phyloP scores from a whole-genome alignment of 2,888 invertebrate species.

The Steromphala cineraria region DNA sequence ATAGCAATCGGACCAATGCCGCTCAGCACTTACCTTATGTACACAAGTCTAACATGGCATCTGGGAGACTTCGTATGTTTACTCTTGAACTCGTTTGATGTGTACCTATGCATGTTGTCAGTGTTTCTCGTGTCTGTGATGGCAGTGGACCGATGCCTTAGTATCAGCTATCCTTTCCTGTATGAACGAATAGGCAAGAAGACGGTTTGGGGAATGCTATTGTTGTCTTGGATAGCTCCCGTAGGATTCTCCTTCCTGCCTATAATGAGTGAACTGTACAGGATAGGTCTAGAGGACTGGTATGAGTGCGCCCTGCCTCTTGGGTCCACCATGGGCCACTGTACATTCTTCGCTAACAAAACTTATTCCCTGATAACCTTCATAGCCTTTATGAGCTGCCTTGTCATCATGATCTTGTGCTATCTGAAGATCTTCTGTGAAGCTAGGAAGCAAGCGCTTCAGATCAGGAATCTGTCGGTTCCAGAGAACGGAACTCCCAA shows the following conservation, averaged over 20 bases:
- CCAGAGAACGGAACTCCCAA: not conserved
- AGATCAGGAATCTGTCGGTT: not conserved
- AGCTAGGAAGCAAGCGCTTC: not conserved
- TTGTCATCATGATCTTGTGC: not conserved
- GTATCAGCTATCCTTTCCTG: not conserved
- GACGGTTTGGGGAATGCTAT: not conserved
- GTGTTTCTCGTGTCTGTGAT: not conserved
- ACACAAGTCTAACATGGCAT: slow-evolving; percentile 2
- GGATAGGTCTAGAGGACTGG: slow-evolving; percentile 10
- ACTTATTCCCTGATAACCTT: not conserved
- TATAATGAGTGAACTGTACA: slow-evolving; percentile 3
- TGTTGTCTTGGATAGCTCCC: not conserved
- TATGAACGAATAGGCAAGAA: not conserved
- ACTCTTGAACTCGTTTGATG: not conserved
- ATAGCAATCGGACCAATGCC: slow-evolving; percentile 17
- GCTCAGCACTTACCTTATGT: not conserved
- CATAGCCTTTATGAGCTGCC: not conserved
- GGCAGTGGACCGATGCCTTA: not conserved
- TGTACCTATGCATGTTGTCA: not conserved
- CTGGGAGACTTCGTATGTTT: slow-evolving; percentile 3
- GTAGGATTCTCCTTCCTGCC: slow-evolving; percentile 1
- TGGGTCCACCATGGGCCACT: slow-evolving; percentile 1
- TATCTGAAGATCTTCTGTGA: slow-evolving; percentile 1
- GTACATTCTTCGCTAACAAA: slow-evolving; percentile 14
- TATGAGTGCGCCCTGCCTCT: not conserved